Evolutionary conservation across 2,113 vertebrate species (phyloP).

Genomic region (Verasper variegatus): DNA sequence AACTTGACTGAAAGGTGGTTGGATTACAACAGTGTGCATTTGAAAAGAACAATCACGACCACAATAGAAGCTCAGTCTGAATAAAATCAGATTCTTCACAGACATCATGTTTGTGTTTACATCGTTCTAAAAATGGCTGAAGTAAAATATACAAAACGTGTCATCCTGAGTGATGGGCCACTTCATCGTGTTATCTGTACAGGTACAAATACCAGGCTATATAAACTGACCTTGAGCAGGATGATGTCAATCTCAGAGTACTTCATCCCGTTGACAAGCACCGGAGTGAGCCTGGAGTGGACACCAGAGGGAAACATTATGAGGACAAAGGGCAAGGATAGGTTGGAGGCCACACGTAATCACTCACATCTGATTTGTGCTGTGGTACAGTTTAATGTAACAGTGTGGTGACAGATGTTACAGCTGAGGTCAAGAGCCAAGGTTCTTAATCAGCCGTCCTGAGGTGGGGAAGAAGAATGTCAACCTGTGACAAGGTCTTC

Average conservation of each 20-base stretch:
- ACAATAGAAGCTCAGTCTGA: neutral
- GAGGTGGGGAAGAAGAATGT: too few relatives aligned
- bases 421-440: slow-evolving; percentile 52
- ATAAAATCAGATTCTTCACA: neutral
- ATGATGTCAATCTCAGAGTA: slow-evolving; percentile 99
- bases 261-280: slow-evolving; percentile 98
- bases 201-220: slow-evolving; percentile 19
- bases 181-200: slow-evolving; percentile 1
- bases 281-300: slow-evolving; percentile 89
- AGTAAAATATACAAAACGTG: slow-evolving; percentile 1
- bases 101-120: neutral
- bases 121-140: neutral
- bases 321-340: slow-evolving; percentile 55
- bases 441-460: slow-evolving; percentile 57
- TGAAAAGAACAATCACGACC: neutral
- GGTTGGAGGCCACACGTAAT: slow-evolving; percentile 30
- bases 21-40: too few relatives aligned
- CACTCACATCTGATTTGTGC: slow-evolving; percentile 49
- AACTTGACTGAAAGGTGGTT: too few relatives aligned
- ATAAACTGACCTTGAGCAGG: slow-evolving; percentile 91
- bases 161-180: slow-evolving; percentile 15
- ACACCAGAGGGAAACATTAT: slow-evolving; percentile 37
- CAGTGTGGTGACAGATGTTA: slow-evolving; percentile 58
- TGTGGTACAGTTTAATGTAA: slow-evolving; percentile 37
- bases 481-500: slow-evolving; percentile 32